Base-by-base conservation (phyloP, 2,113 vertebrate genomes). In the Pangasianodon hypophthalmus region DNA sequence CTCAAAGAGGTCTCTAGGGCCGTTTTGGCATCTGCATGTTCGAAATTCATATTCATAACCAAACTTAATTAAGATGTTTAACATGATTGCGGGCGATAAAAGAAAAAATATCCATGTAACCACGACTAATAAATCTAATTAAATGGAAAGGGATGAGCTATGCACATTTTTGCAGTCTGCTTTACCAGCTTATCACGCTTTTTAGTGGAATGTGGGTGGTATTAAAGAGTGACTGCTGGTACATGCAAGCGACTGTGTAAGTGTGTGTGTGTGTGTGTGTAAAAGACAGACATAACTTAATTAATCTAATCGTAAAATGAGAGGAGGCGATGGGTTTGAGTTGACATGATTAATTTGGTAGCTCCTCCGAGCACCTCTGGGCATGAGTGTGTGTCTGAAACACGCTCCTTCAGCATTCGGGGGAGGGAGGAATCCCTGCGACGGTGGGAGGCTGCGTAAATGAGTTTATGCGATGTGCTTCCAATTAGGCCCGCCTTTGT, bases 1-100 rank as follows among this genome's bases (percentile, higher is more conserved):
- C 10, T 41, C 21, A 44, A 18, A 50, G 32, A 64, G 24, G 71
- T 64, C 92, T 91, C 52, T 4, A 14, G 90, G 90, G 92, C 58
- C 84, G 67, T 67, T 64, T 37, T 9, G 16, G 58, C 64, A n/a
- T 88, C 58, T 50, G 58, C 77, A 4, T 80, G 58, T 67, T 71
- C 32, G n/a, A 80, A 81, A 86, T 86, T 75, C 84, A 81, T 41
- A 89, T 86, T 86, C 73, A 73, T 84, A 56, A 88, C 81, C 54
- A 7, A 69, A 73, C 75, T 85, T 93, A 93, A 94, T 95, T 94
- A 95, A 69, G 79, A 87, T 93, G 93, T 92, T 93, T 92, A 92
- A 92, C 84, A 90, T 88, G 92, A 94, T 93, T 93, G 93, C 83
- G 91, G 84, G 88, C 89, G 82, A 92, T 93, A 91, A 62, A 90